Base-by-base conservation (phyloP, 1,140 invertebrate genomes). In the Luehdorfia chinensis region DNA sequence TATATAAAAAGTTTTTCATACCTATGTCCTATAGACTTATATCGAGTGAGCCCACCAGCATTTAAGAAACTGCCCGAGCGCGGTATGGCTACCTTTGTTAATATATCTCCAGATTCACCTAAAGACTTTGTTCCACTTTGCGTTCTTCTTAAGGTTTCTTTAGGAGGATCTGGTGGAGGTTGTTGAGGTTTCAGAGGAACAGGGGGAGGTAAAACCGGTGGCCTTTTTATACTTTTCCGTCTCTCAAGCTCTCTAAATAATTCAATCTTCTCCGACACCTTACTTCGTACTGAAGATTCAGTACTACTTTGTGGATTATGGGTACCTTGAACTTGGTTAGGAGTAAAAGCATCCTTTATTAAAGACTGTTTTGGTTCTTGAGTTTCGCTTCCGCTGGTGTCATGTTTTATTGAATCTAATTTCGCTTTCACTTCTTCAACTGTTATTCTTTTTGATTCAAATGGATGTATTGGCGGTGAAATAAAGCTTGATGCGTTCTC, bases 41-140 rank as follows among this genome's bases (percentile, higher is more conserved):
- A 92, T 47, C 91, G 87, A 11, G 90, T 91, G 25, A 92, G 77
- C 5, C 91, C 91, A n/a, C 91, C 91, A 11, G 93, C 91, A 63
- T 94, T 95, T 0, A 95, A 79, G 61, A 96, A 95, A 66, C 94
- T 95, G 1, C 93, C 92, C 41, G 93, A 93, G 59, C 94, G 88
- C 4, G 94, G 94, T 62, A 96, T 92, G 12, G 94, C 94, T 4
- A 95, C 93, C 72, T 94, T 93, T 0, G 94, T 96, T 48, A 95
- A 78, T 50, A 95, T 91, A 70, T 96, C 94, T 1, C 94, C 94
- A 47, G 85, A 80, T 46, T 87, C 87, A 28, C 71, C 84, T 32
- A 86, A 51, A 4, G 81, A 86, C 50, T 87, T 84, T 41, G 85
- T 70, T 43, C 79, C 71, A 55, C 87, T 88, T 52, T 88, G 87